phyloP scores from a whole-genome alignment of 2,113 vertebrate genomes.

The Silurus glanis region DNA sequence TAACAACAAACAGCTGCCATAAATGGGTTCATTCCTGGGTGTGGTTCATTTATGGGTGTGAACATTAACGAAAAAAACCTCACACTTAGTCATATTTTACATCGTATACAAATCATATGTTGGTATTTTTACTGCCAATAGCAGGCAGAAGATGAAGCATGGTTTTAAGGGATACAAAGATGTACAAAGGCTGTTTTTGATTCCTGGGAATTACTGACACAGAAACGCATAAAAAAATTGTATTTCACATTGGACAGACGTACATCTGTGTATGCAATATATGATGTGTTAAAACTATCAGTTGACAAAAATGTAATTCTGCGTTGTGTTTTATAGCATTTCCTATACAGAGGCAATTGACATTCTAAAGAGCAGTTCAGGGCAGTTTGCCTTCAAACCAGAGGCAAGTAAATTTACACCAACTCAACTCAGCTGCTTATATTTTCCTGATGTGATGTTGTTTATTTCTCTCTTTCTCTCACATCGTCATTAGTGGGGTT shows the following conservation, averaged over 20 bases:
- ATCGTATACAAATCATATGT: too few species aligned
- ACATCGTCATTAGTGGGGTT: slow-evolving; percentile 82
- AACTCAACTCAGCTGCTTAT: background rate
- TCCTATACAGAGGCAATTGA: slow-evolving; percentile 89
- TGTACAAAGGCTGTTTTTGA: background rate
- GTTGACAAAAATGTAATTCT: background rate
- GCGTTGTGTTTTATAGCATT: slow-evolving; percentile 72
- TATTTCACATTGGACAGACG: background rate
- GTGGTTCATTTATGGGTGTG: background rate
- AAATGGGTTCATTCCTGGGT: background rate
- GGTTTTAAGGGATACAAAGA: background rate
- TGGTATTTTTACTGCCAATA: background rate
- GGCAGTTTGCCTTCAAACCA: slow-evolving; percentile 82
- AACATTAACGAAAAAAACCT: background rate
- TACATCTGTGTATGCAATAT: background rate
- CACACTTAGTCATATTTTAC: too few species aligned
- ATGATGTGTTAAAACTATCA: background rate
- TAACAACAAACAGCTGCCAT: background rate
- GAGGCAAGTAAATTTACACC: slow-evolving; percentile 68
- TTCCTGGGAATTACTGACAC: background rate
- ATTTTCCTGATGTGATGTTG: background rate
- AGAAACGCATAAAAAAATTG: background rate
- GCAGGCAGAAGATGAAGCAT: background rate
- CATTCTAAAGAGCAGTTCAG: slow-evolving; percentile 76
- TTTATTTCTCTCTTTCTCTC: slow-evolving; percentile 46